Evolutionary conservation across 2,113 vertebrate species (phyloP).

Genomic region (Grammomys dolichurus): DNA sequence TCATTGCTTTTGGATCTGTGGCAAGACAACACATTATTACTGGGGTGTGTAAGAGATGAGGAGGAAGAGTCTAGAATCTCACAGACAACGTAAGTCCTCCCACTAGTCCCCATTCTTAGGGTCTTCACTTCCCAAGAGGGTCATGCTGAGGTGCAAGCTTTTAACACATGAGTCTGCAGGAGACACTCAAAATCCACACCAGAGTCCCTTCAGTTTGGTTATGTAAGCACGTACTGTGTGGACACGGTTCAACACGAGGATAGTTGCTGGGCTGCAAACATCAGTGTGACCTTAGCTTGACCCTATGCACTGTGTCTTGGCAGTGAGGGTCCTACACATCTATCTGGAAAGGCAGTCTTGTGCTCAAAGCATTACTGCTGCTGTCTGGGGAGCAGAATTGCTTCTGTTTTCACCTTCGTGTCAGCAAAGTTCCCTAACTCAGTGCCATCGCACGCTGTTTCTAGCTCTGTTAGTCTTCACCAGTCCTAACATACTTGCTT

Average conservation of each 20-base stretch:
- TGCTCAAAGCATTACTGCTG: not conserved
- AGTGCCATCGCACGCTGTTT: not conserved
- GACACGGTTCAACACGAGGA: not conserved
- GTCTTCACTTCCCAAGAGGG: not conserved
- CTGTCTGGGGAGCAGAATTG: constrained; percentile 16
- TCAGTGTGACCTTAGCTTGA: not conserved
- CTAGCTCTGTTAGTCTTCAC: constrained; percentile 1
- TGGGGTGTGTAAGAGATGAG: not conserved
- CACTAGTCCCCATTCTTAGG: not conserved
- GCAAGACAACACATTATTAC: no score
- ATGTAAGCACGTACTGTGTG: not conserved
- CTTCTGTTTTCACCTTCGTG: not conserved
- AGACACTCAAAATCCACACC: not conserved
- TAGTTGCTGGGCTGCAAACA: not conserved
- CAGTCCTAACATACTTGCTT: not conserved
- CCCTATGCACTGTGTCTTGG: not conserved
- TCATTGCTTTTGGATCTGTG: no score
- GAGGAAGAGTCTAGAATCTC: not conserved
- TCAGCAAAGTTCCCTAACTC: not conserved
- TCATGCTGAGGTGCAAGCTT: not conserved
- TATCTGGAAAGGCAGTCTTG: constrained; percentile 17
- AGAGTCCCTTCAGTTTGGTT: not conserved
- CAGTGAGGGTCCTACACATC: not conserved
- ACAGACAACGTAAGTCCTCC: not conserved
- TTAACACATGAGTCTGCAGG: not conserved